Evolutionary conservation across 2,888 invertebrate species (phyloP), one percentile per base, ranked within the genome.

Genomic region (Sesia apiformis): DNA sequence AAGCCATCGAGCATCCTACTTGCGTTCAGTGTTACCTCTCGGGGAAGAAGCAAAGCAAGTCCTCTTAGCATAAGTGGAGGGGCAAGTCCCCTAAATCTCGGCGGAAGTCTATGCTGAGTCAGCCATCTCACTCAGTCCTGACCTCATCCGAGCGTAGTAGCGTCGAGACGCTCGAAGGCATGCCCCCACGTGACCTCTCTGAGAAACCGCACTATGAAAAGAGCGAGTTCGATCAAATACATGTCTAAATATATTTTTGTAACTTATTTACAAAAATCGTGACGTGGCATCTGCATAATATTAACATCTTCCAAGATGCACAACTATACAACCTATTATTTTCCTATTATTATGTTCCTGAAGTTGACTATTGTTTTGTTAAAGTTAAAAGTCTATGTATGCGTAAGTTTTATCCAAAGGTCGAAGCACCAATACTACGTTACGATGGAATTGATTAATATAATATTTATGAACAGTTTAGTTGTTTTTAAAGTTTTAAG

Each of bases 1-100:
- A 85, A 67, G 86, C 91, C 7, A 91, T 94, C 55, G 94, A 94
- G 61, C 92, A 93, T 57, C 93, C 93, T 52, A 93, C 93, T 39
- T 94, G 94, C 81, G 93, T 94, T 64, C 93, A 94, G 70, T 94
- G 94, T 72, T 91, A 94, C 78, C 90, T 94, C 50, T 93, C 93
- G 56, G 91, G 91, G 55, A 92, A 92, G 71, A 86, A 82, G 46
- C 87, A 87, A 63, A 90, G 85, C 63, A 90, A 91, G 78, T 86
- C 89, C 63, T 92, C 92, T 91, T 92, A 92, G 91, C 92, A 92
- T 87, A 92, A 90, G 91, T 90, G 90, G 84, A 91, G 88, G 85
- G 92, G 92, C 88, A 92, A 92, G 88, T 91, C 91, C 88, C 92
- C 92, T 69, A 86, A 81, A 72, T 68, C 78, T 62, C 82, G 86